phyloP scores from a whole-genome alignment of 1,140 invertebrate genomes.

The Rhyacophila brunnea region DNA sequence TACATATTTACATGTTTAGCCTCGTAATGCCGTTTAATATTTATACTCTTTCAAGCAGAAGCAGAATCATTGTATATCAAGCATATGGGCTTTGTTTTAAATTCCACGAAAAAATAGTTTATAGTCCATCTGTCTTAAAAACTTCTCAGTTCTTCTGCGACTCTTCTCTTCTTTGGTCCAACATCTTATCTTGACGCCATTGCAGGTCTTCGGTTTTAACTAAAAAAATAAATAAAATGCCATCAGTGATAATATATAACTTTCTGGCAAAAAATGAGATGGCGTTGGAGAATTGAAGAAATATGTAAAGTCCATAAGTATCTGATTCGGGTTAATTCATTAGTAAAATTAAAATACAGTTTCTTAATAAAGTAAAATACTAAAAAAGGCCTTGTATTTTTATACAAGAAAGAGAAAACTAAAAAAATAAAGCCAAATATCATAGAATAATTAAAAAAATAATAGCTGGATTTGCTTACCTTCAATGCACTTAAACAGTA shows the following conservation, averaged over 20 bases:
- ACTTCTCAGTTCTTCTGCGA: slow-evolving; percentile 13
- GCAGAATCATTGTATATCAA: slow-evolving; percentile 32
- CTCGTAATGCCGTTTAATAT: slow-evolving; percentile 29
- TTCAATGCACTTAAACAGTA: slow-evolving; percentile 13
- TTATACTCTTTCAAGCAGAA: slow-evolving; percentile 32
- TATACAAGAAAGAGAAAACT: slow-evolving; percentile 10
- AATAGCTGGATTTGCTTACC: slow-evolving; percentile 15
- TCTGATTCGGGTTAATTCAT: slow-evolving; percentile 9
- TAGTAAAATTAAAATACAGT: slow-evolving; percentile 14
- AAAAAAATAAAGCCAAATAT: slow-evolving; percentile 10
- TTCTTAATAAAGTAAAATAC: slow-evolving; percentile 12
- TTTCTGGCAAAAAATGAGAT: slow-evolving; percentile 14
- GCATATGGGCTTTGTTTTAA: slow-evolving; percentile 27
- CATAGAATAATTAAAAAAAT: no score
- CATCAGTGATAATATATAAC: slow-evolving; percentile 13
- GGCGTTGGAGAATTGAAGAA: no score
- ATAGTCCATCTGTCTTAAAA: slow-evolving; percentile 18
- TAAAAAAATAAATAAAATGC: slow-evolving; percentile 16
- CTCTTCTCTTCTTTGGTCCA: no score
- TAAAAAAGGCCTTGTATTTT: slow-evolving; percentile 10
- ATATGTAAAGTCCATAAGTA: slow-evolving; percentile 9
- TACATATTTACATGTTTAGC: slow-evolving; percentile 29
- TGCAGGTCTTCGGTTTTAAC: no score
- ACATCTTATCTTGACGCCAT: slow-evolving; percentile 13
- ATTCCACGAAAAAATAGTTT: no score